Conservation (phyloP, 2,113 vertebrate genomes). For the Hemiprocne comata region DNA sequence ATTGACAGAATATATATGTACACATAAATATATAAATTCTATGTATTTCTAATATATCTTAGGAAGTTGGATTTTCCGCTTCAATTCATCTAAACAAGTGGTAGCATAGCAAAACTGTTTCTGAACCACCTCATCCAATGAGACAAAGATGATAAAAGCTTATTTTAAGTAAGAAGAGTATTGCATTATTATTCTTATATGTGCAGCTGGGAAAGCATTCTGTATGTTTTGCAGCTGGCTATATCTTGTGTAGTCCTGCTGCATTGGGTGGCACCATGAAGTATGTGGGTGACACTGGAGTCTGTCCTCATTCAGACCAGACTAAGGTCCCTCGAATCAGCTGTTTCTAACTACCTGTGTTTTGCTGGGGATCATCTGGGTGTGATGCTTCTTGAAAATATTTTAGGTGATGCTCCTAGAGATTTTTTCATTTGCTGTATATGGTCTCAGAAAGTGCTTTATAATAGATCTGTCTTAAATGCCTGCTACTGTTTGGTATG, state of each 20-base stretch:
- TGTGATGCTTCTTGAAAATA: not conserved
- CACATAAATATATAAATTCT: no score
- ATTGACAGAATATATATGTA: not conserved
- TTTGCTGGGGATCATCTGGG: not conserved
- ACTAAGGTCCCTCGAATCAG: not conserved
- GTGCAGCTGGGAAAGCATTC: not conserved
- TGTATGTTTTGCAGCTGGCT: not conserved
- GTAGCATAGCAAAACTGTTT: not conserved
- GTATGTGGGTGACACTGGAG: not conserved
- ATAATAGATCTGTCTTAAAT: not conserved
- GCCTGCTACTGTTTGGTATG: not conserved
- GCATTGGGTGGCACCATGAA: not conserved
- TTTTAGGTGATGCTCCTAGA: not conserved
- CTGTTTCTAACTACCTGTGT: not conserved
- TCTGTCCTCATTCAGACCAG: not conserved
- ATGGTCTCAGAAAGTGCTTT: not conserved
- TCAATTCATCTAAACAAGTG: not conserved
- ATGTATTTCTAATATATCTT: not conserved
- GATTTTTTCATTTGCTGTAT: not conserved
- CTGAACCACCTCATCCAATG: not conserved
- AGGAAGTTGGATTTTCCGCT: not conserved
- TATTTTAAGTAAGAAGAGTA: not conserved
- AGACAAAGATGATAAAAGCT: not conserved
- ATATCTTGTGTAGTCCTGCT: not conserved
- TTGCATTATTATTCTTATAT: not conserved